Conservation (phyloP, 2,888 invertebrate genomes). For the Pomacea canaliculata region DNA sequence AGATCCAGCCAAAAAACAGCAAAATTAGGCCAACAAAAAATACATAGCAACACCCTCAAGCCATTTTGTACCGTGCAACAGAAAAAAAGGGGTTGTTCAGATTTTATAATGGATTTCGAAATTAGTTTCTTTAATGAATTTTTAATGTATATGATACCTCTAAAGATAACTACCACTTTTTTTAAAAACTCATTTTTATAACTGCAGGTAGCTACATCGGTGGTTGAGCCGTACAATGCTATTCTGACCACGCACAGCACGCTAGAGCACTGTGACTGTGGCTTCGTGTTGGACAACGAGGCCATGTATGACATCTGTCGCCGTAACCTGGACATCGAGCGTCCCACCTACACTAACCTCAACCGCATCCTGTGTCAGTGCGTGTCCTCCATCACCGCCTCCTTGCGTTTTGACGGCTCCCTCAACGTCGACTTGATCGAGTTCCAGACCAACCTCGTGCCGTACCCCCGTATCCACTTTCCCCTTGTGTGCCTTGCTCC, state of each 20-base stretch:
- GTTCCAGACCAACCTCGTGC: conserved; percentile 71
- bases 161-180: no score
- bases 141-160: no score
- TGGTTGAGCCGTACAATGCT: conserved; percentile 96
- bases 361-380: conserved; percentile 86
- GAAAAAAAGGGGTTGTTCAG: no score
- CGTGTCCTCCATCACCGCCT: conserved; percentile 68
- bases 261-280: conserved; percentile 93
- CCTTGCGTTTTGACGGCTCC: conserved; percentile 72
- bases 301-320: background rate
- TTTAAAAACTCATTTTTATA: background rate
- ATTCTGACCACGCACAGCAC: conserved; percentile 73
- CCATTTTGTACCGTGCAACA: no score
- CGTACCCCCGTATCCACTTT: conserved; percentile 80
- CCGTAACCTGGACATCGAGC: background rate
- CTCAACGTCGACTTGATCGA: conserved; percentile 73
- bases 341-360: background rate
- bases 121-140: no score
- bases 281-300: conserved; percentile 81
- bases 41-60: no score
- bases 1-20: no score
- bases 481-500: conserved; percentile 88
- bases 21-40: no score
- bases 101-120: no score
- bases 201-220: conserved; percentile 73